Conservation (phyloP, 2,888 invertebrate species). For the Scaptomyza parva region DNA sequence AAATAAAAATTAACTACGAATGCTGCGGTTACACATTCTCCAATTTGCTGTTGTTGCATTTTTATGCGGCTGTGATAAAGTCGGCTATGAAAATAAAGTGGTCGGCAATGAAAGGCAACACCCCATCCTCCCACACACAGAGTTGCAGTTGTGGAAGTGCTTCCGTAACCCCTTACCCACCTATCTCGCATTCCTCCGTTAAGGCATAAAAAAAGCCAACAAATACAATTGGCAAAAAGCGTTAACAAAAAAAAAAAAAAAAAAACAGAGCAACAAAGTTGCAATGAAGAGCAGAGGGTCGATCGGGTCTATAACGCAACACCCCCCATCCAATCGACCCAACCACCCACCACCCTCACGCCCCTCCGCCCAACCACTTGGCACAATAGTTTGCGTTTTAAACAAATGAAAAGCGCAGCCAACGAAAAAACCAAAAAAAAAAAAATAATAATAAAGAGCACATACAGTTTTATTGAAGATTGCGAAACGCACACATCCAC, state of each 20-base stretch:
- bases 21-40: conserved; percentile 79
- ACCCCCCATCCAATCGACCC: background rate
- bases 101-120: conserved; percentile 66
- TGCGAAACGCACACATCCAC: conserved; percentile 51
- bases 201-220: conserved; percentile 65
- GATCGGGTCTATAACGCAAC: no score
- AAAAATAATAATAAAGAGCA: conserved; percentile 43
- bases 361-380: background rate
- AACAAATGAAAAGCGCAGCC: conserved; percentile 77
- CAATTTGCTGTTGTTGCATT: conserved; percentile 81
- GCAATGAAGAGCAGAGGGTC: conserved; percentile 25
- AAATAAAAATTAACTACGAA: conserved; percentile 81
- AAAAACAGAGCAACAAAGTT: conserved; percentile 72
- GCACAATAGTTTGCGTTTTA: conserved; percentile 80
- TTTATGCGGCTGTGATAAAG: conserved; percentile 79
- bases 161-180: background rate
- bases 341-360: background rate
- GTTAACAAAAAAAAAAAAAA: conserved; percentile 61
- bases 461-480: conserved; percentile 80
- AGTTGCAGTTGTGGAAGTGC: conserved; percentile 23
- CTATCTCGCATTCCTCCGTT: conserved; percentile 31
- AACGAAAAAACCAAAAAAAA: no score
- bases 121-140: conserved; percentile 31
- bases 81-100: conserved; percentile 81
- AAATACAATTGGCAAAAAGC: conserved; percentile 77